A percentile compares a stretch with the other conserved stretches of the same genome.
Evolutionary conservation across 2,888 invertebrate genomes (phyloP).

Genomic region (Yponomeuta cagnagella): DNA sequence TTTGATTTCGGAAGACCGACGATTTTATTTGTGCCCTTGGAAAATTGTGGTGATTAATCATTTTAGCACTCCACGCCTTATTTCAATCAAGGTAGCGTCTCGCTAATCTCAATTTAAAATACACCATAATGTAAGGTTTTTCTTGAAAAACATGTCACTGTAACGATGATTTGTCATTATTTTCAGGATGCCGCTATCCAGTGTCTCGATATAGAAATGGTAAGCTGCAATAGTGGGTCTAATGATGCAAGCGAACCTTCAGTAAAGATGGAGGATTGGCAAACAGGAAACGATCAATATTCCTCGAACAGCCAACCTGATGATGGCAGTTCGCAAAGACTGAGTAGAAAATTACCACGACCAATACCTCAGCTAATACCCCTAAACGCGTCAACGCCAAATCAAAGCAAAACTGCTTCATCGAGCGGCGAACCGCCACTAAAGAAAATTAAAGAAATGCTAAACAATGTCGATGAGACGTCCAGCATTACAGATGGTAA

Average conservation of each 20-base stretch:
- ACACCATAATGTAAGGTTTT: no score
- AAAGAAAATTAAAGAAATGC: slow-evolving; percentile 55
- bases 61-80: no score
- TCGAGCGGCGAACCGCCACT: slow-evolving; percentile 56
- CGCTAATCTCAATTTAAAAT: no score
- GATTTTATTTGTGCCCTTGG: no score
- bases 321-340: slow-evolving; percentile 46
- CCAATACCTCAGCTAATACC: slow-evolving; percentile 87
- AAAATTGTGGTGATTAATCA: no score
- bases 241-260: slow-evolving; percentile 46
- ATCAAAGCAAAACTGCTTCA: slow-evolving; percentile 46
- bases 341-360: slow-evolving; percentile 61
- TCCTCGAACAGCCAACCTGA: slow-evolving; percentile 37
- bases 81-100: no score
- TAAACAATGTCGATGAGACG: slow-evolving; percentile 21
- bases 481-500: slow-evolving; percentile 27
- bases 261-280: slow-evolving; percentile 38
- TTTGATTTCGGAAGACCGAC: no score
- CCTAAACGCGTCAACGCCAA: slow-evolving; percentile 70
- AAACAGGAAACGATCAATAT: slow-evolving; percentile 20
- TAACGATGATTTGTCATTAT: not conserved
- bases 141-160: no score
- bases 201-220: slow-evolving; percentile 54
- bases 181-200: slow-evolving; percentile 65
- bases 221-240: slow-evolving; percentile 61